phyloP scores from a whole-genome alignment of 2,797 vertebrate species.

The Champsocephalus esox region DNA sequence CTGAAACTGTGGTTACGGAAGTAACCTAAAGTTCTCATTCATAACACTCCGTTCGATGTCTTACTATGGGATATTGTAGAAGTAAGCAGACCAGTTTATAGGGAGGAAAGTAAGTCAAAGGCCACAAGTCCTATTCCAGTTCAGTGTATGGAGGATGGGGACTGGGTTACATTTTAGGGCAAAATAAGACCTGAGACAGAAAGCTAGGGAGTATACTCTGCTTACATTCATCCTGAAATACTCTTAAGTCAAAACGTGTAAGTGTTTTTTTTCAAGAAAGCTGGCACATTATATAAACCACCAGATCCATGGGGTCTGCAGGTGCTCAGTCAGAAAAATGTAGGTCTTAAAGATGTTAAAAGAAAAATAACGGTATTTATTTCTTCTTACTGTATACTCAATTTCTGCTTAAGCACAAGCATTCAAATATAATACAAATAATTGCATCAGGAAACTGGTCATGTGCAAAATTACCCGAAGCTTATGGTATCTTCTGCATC shows the following conservation, averaged over 20 bases:
- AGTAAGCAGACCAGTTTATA: neutral
- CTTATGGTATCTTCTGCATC: too few species aligned
- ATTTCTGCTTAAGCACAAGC: neutral
- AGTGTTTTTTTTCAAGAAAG: neutral
- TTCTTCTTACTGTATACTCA: too few species aligned
- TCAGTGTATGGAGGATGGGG: conserved; percentile 34
- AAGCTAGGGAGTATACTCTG: neutral
- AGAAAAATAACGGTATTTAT: too few species aligned
- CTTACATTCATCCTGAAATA: neutral
- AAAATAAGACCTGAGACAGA: conserved; percentile 40
- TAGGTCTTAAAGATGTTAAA: too few species aligned
- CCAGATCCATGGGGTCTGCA: neutral
- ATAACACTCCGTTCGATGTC: too few species aligned
- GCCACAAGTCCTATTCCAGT: conserved; percentile 32
- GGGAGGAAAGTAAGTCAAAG: conserved; percentile 56
- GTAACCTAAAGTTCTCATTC: too few species aligned
- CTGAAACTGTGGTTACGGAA: too few species aligned
- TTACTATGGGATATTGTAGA: too few species aligned
- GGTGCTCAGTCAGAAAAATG: neutral
- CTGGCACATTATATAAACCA: neutral
- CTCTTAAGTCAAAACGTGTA: too few species aligned
- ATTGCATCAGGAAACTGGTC: neutral
- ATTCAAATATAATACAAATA: neutral
- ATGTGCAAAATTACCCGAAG: too few species aligned
- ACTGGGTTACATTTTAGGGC: conserved; percentile 47